Evolutionary conservation across 92 coral and sea anemone genomes (phyloP).

Genomic region (Parazoanthus atlanticus): DNA sequence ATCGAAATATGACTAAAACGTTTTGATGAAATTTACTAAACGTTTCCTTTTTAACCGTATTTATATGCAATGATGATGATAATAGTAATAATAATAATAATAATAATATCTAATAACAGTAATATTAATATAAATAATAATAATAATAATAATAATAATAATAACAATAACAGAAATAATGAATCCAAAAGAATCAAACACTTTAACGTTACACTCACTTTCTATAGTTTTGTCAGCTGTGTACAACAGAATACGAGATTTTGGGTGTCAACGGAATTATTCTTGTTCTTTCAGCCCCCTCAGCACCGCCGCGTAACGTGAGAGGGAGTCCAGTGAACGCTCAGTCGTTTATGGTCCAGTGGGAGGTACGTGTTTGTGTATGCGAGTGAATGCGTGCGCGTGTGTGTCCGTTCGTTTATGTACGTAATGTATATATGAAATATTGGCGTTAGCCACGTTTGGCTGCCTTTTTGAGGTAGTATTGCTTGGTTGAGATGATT

Average conservation of each 20-base stretch:
- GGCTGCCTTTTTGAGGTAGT: no score
- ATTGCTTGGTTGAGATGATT: no score
- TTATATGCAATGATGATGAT: background rate
- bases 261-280: background rate
- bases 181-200: no score
- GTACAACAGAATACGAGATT: no score
- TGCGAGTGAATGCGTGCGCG: background rate
- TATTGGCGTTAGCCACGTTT: no score
- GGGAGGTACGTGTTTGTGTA: conserved; percentile 77
- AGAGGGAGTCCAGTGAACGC: conserved; percentile 69
- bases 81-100: background rate
- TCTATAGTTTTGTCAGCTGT: background rate
- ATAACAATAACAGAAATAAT: no score
- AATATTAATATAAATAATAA: no score
- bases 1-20: no score
- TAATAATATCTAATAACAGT: background rate
- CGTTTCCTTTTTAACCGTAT: background rate
- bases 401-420: background rate
- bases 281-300: conserved; percentile 74
- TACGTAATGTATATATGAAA: no score
- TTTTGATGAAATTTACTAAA: no score
- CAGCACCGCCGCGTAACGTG: conserved; percentile 69
- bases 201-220: no score
- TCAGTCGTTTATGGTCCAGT: conserved; percentile 82
- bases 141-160: no score